A percentile compares a stretch with the other conserved stretches of the same genome.
These are phyloP conservation scores for Drosophila paracracens DNA, from an alignment of 2,888 invertebrate genomes.

Conservation along the genomic window DNA sequence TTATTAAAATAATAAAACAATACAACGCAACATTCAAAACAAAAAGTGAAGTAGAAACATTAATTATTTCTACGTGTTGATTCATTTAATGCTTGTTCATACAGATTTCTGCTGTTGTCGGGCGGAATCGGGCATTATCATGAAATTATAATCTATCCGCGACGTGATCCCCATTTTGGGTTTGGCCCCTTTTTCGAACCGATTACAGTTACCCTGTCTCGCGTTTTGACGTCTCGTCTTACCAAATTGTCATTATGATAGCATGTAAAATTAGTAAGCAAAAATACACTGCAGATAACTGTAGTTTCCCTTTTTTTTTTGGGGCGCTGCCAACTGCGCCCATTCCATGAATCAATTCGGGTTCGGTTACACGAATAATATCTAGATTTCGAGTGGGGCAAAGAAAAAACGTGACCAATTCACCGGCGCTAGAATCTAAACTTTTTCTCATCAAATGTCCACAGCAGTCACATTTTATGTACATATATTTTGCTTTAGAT, in stretches of 20 bases:
- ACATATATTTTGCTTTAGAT: neutral
- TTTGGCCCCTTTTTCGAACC: constrained; percentile 56
- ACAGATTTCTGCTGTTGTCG: constrained; percentile 6
- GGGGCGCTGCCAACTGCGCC: constrained; percentile 48
- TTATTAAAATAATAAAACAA: constrained; percentile 40
- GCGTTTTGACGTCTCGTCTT: constrained; percentile 36
- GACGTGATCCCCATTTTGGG: constrained; percentile 68
- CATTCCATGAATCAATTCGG: constrained; percentile 62
- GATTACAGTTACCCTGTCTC: constrained; percentile 63
- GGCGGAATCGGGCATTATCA: constrained; percentile 26
- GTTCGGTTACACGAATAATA: constrained; percentile 30
- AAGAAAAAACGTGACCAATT: constrained; percentile 21
- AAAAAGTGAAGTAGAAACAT: constrained; percentile 35
- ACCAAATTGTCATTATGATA: constrained; percentile 59
- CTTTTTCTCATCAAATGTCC: neutral
- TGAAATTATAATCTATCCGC: constrained; percentile 64
- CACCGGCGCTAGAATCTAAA: neutral
- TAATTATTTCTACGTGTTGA: constrained; percentile 71
- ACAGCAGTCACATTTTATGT: neutral
- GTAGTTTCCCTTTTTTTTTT: constrained; percentile 68
- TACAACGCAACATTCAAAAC: neutral
- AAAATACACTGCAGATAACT: constrained; percentile 51
- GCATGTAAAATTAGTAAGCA: constrained; percentile 60
- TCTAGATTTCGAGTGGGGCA: neutral
- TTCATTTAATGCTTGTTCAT: constrained; percentile 60